Conservation (phyloP, 2,888 invertebrate genomes). For the Heliconius cydno region DNA sequence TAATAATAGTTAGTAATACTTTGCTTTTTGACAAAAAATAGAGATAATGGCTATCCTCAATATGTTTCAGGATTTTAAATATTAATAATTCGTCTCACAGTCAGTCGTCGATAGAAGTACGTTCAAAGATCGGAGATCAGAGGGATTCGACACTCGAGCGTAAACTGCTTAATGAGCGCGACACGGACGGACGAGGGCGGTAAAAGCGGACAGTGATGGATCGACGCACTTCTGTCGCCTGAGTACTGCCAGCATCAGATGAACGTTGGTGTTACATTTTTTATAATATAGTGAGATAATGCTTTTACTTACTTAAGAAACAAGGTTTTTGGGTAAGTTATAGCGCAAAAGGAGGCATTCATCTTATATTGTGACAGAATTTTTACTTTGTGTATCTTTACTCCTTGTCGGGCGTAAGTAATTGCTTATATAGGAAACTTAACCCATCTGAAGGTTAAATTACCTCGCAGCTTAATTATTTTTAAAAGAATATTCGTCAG, state of each 20-base stretch:
- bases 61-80: background rate
- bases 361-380: background rate
- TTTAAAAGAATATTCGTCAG: background rate
- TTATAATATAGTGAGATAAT: slow-evolving; percentile 16
- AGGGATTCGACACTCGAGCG: slow-evolving; percentile 29
- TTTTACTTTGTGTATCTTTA: background rate
- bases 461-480: background rate
- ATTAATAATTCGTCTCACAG: background rate
- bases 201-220: slow-evolving; percentile 36
- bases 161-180: slow-evolving; percentile 32
- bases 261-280: background rate
- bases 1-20: background rate
- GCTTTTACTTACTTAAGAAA: background rate
- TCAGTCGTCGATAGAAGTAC: background rate
- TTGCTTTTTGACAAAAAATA: too few species aligned
- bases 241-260: background rate
- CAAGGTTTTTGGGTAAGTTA: background rate
- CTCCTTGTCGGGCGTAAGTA: background rate
- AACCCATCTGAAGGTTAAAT: background rate
- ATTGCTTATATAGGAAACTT: background rate
- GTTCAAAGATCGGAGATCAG: slow-evolving; percentile 13
- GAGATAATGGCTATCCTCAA: background rate
- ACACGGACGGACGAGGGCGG: slow-evolving; percentile 3
- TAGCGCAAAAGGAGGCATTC: background rate
- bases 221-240: slow-evolving; percentile 26